Percentiles rank a stretch among this genome's conserved stretches.
phyloP scores from a whole-genome alignment of 2,113 vertebrate species.

The Dinomys branickii region DNA sequence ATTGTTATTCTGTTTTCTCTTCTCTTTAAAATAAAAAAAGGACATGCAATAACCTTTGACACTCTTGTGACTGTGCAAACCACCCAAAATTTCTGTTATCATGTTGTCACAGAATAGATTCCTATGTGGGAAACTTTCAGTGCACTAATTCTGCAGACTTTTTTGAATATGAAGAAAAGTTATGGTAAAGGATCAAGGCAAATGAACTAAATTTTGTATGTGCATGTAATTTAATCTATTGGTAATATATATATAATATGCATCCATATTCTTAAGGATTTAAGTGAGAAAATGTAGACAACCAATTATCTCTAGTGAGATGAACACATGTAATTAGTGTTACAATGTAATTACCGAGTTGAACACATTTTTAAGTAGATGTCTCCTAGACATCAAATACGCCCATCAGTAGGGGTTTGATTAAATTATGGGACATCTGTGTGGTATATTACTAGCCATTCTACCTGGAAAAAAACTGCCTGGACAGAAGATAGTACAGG shows the following conservation, averaged over 20 bases:
- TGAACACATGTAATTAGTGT: no score
- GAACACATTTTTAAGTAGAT: constrained; percentile 3
- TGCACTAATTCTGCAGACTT: not conserved
- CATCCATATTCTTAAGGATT: not conserved
- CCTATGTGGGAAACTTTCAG: not conserved
- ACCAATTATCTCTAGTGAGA: not conserved
- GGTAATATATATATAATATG: not conserved
- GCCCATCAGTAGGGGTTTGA: not conserved
- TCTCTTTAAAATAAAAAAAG: no score
- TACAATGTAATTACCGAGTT: not conserved
- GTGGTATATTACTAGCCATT: not conserved
- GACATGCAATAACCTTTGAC: not conserved
- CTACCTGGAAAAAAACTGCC: not conserved
- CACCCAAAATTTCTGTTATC: not conserved
- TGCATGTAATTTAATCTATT: not conserved
- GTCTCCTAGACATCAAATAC: not conserved
- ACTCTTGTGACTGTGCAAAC: not conserved
- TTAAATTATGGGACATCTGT: not conserved
- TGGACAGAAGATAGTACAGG: not conserved
- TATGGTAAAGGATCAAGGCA: not conserved
- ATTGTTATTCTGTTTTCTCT: no score
- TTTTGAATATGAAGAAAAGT: constrained; percentile 23
- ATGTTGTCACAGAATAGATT: not conserved
- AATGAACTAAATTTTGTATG: not conserved
- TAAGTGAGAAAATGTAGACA: not conserved